A percentile compares a stretch with the other conserved stretches of the same genome.
These are phyloP conservation scores for Prionailurus viverrinus DNA, from an alignment of 2,113 vertebrate genomes.

Conservation along the genomic window DNA sequence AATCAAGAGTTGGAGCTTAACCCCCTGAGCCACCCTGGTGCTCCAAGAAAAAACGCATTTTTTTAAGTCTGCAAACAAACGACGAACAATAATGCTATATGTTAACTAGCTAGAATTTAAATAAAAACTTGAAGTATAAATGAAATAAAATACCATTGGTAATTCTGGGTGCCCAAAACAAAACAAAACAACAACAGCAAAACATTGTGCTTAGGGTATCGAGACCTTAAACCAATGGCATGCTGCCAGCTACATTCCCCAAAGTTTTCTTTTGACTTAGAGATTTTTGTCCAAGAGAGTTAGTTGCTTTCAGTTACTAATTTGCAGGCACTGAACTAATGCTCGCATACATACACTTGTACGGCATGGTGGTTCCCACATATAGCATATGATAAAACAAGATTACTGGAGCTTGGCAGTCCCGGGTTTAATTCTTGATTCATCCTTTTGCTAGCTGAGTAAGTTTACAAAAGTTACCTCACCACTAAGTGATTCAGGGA, in stretches of 20 bases:
- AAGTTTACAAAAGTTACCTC: background rate
- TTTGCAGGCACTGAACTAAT: background rate
- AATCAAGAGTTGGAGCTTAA: no score
- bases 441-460: background rate
- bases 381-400: background rate
- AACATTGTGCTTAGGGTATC: background rate
- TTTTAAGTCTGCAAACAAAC: background rate
- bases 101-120: background rate
- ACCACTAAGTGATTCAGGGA: background rate
- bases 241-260: background rate
- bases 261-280: background rate
- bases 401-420: background rate
- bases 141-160: background rate
- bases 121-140: background rate
- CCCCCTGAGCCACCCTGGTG: no score
- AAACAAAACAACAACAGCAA: background rate
- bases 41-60: background rate
- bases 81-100: background rate
- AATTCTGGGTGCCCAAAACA: background rate
- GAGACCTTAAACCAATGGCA: background rate
- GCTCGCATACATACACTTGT: accelerated
- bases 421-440: background rate
- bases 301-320: background rate
- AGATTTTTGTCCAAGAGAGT: background rate
- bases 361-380: background rate